Evolutionary conservation across 2,113 vertebrate species (phyloP), one percentile per base, ranked within the genome.

Genomic region (Tylochromis polylepis): DNA sequence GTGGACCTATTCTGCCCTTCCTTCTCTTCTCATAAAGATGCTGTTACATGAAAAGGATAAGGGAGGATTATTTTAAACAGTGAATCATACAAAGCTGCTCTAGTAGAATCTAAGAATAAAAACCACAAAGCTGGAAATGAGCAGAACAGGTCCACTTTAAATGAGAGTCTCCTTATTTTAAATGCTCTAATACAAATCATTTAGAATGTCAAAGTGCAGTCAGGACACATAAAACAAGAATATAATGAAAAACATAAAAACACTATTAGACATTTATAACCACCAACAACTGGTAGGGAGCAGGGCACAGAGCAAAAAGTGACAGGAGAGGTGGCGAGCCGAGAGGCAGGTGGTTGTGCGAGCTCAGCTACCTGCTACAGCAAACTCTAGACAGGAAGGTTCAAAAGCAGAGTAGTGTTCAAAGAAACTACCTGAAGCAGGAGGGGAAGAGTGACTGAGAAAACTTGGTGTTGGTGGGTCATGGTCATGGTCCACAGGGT

Each of bases 171-270:
- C 72, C 43, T 53, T 51, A 53, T 53, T 77, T 77, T 77, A 53
- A 31, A 77, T 51, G 27, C 72, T 77, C 72, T 53, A n/a, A 49
- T 18, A 49, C 43, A 49, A 53, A 77, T 49, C 79, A 46, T 65
- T 20, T 43, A 56, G 18, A 65, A 67, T 16, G 31, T 57, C 78
- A 85, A 81, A 85, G 59, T 86, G 79, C 70, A 43, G 79, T 8
- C 29, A 16, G 36, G 46, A 16, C 10, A 31, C 53, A 31, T 36
- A n/a, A 18, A 75, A 58, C 6, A 18, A 49, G 12, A 46, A 80
- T 90, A 90, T 88, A 92, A 90, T 89, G 89, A 90, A 51, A 79
- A 70, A 51, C 34, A 2, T 15, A 16, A 83, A 72, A n/a, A 84
- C 46, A 77, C 4, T 46, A 24, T 49, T 15, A n/a, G 51, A 38